phyloP scores from a whole-genome alignment of 2,888 invertebrate genomes.

The Lamproptera curius region DNA sequence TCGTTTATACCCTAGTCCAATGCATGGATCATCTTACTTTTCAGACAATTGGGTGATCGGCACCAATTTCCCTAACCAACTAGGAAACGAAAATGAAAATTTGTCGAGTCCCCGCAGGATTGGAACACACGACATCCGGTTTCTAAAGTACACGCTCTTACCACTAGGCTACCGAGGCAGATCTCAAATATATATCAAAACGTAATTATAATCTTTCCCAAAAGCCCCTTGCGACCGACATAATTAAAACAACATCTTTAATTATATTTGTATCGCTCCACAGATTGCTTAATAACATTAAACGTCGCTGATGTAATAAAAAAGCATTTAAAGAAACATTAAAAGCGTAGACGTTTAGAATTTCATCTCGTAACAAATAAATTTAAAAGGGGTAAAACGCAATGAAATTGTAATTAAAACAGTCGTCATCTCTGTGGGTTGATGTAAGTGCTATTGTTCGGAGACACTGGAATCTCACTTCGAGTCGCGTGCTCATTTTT shows the following conservation, averaged over 20 bases:
- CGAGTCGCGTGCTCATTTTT: conserved; percentile 7
- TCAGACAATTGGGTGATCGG: too few relatives aligned
- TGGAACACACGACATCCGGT: too few relatives aligned
- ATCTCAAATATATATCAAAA: too few relatives aligned
- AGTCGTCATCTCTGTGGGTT: conserved; percentile 26
- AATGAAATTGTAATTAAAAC: conserved; percentile 32
- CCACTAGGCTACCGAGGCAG: too few relatives aligned
- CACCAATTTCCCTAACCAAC: too few relatives aligned
- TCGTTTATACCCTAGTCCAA: too few relatives aligned
- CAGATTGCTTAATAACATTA: conserved; percentile 17
- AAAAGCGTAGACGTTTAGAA: conserved; percentile 20
- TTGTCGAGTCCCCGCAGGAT: too few relatives aligned
- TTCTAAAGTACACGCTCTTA: too few relatives aligned
- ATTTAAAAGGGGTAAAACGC: conserved; percentile 28
- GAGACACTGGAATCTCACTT: conserved; percentile 18
- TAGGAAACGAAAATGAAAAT: too few relatives aligned
- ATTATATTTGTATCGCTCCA: conserved; percentile 4
- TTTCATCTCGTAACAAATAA: conserved; percentile 31
- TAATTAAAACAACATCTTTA: conserved; percentile 5
- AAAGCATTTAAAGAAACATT: conserved; percentile 22
- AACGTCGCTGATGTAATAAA: conserved; percentile 17
- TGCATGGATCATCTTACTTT: too few relatives aligned
- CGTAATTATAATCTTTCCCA: neutral
- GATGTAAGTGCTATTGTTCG: conserved; percentile 23
- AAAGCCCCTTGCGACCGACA: neutral